These are phyloP conservation scores for Halcyon badia DNA, from an alignment of 2,797 vertebrate species.

Conservation along the genomic window DNA sequence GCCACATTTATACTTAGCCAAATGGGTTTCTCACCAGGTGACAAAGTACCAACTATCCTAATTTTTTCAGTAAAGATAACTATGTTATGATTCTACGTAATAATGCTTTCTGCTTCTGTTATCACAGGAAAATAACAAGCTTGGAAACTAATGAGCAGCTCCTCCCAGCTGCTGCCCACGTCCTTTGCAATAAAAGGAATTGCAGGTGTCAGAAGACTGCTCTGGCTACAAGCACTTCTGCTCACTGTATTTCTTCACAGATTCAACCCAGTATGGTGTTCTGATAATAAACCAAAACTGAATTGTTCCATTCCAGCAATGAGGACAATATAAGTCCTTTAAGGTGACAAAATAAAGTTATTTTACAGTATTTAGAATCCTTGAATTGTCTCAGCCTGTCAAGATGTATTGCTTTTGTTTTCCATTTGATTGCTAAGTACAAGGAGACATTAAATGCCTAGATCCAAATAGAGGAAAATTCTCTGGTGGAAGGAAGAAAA, in stretches of 20 bases:
- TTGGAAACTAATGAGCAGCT: background rate
- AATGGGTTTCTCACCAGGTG: background rate
- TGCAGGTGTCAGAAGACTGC: background rate
- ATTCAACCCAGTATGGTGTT: background rate
- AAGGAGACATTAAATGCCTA: background rate
- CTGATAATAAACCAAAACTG: background rate
- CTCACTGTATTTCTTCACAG: background rate
- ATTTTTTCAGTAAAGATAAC: background rate
- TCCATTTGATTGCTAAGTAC: background rate
- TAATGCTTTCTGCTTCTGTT: background rate
- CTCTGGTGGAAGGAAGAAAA: background rate
- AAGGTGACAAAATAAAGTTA: background rate
- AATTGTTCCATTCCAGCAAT: background rate
- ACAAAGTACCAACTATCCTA: background rate
- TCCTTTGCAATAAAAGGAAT: background rate
- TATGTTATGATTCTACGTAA: background rate
- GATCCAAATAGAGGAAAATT: background rate
- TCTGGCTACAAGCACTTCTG: background rate
- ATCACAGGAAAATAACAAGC: background rate
- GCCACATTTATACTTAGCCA: background rate
- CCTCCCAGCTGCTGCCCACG: background rate
- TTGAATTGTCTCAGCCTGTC: background rate
- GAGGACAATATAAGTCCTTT: background rate
- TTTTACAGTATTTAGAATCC: conserved; percentile 7
- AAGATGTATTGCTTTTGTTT: background rate